phyloP scores from a whole-genome alignment of 1,140 invertebrate genomes.

The Xylocopa sonorina region DNA sequence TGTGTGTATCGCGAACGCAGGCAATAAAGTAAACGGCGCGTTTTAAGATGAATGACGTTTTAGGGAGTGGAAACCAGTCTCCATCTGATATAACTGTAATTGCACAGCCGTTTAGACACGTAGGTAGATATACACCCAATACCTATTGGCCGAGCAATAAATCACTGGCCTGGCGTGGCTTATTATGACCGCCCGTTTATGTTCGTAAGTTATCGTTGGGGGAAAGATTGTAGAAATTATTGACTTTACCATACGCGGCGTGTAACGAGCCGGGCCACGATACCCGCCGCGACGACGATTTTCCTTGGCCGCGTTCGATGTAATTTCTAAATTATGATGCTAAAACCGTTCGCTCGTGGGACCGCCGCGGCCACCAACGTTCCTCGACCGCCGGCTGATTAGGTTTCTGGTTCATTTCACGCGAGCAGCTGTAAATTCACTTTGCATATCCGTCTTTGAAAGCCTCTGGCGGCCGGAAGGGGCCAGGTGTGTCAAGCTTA shows the following conservation, averaged over 20 bases:
- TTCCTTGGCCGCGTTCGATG: conserved; percentile 7
- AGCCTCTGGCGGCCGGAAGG: no score
- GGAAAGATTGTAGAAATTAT: conserved; percentile 55
- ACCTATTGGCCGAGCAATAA: conserved; percentile 57
- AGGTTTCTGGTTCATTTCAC: not conserved
- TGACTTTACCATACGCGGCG: conserved; percentile 17
- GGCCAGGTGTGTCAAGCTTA: no score
- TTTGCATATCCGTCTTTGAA: not conserved
- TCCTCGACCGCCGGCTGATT: not conserved
- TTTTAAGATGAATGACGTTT: conserved; percentile 38
- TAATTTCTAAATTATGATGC: conserved; percentile 30
- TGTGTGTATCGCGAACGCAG: not conserved
- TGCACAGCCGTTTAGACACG: conserved; percentile 58
- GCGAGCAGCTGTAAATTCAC: not conserved
- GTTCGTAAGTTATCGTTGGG: conserved; percentile 45
- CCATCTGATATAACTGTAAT: conserved; percentile 64
- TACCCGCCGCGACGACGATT: not conserved
- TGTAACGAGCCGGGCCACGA: not conserved
- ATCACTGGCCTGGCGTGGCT: conserved; percentile 54
- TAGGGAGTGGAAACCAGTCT: conserved; percentile 62
- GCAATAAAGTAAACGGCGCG: conserved; percentile 40
- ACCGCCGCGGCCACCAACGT: not conserved
- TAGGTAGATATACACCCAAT: conserved; percentile 56
- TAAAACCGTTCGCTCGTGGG: not conserved
- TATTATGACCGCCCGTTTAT: conserved; percentile 63